Evolutionary conservation across 2,113 vertebrate genomes (phyloP).

Genomic region (Semnornis frantzii): DNA sequence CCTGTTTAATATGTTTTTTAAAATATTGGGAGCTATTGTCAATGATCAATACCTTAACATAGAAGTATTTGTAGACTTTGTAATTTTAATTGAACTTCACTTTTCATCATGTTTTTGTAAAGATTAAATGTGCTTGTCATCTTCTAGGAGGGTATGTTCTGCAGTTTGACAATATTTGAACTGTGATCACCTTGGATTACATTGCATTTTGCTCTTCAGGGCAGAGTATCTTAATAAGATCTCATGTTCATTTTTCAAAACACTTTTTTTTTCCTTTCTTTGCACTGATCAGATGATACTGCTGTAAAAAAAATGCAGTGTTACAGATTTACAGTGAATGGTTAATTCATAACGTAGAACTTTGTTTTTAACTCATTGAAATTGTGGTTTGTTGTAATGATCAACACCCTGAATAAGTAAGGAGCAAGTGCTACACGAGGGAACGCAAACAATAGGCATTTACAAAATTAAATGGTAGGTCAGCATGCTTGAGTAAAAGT

Average conservation of each 20-base stretch:
- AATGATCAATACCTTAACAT: rapidly evolving
- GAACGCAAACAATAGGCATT: background rate
- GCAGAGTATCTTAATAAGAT: background rate
- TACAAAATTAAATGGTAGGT: background rate
- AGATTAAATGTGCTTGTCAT: background rate
- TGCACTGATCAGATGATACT: background rate
- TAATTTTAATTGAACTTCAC: background rate
- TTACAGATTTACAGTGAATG: background rate
- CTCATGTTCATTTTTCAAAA: background rate
- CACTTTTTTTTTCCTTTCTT: background rate
- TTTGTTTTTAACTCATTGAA: background rate
- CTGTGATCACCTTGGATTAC: background rate
- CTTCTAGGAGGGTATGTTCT: background rate
- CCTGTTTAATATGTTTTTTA: rapidly evolving
- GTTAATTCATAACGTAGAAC: background rate
- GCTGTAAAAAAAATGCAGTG: background rate
- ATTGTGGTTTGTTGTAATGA: background rate
- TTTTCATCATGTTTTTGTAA: background rate
- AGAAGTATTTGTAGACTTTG: background rate
- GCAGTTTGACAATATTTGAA: background rate
- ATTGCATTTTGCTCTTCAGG: background rate
- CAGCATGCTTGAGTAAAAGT: background rate
- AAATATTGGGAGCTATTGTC: background rate
- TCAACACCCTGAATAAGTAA: background rate
- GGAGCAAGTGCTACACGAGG: background rate